Evolutionary conservation across 2,888 invertebrate genomes (phyloP).

Genomic region (Cosmopolites sordidus): DNA sequence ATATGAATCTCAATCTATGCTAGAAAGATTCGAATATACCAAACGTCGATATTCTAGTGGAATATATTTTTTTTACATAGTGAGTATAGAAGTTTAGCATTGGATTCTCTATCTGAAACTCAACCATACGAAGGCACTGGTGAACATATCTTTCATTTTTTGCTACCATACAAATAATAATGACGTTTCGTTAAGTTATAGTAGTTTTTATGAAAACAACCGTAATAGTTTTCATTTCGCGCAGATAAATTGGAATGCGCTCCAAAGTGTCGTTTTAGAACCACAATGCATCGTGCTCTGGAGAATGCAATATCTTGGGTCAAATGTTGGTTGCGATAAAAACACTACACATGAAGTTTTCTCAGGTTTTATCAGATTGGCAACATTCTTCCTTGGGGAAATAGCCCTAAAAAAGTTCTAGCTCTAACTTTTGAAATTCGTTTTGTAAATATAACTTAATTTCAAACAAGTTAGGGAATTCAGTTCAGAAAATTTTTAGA

Average conservation of each 20-base stretch:
- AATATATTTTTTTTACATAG: too few relatives aligned
- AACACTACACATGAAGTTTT: conserved; percentile 14
- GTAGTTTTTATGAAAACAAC: not conserved
- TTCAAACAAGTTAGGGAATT: too few relatives aligned
- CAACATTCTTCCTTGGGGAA: conserved; percentile 1
- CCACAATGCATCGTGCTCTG: conserved; percentile 5
- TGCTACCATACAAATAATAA: too few relatives aligned
- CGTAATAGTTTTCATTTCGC: conserved; percentile 2
- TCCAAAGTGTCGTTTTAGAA: conserved; percentile 1
- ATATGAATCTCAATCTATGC: too few relatives aligned
- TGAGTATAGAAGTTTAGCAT: too few relatives aligned
- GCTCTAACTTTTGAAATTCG: not conserved
- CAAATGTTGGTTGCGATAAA: conserved; percentile 16
- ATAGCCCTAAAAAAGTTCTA: not conserved
- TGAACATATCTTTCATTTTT: not conserved
- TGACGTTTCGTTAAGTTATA: too few relatives aligned
- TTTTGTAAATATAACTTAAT: not conserved
- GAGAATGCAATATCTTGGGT: conserved; percentile 10
- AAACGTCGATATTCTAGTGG: too few relatives aligned
- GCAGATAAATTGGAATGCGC: not conserved
- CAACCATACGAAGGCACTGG: not conserved
- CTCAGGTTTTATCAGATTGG: conserved; percentile 7
- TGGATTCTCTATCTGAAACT: too few relatives aligned
- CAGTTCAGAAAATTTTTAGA: too few relatives aligned
- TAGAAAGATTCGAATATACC: too few relatives aligned